Base-by-base conservation (phyloP, 2,113 vertebrate genomes). In the Colistium nudipinnis region DNA sequence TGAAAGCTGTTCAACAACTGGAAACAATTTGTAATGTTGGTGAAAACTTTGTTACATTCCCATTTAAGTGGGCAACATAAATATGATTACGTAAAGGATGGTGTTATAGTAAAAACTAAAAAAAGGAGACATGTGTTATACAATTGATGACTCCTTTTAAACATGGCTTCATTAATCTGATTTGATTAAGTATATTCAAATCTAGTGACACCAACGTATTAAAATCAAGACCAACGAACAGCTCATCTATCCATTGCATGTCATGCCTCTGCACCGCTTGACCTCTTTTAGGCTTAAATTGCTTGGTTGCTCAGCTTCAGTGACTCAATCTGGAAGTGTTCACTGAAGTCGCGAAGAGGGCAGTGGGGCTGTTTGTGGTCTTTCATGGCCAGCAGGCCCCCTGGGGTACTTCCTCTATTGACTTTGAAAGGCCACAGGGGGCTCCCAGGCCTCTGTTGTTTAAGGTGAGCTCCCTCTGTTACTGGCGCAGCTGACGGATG, bases 291-390 rank as follows among this genome's bases (percentile, higher is more conserved):
- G 86, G 75, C 74, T 90, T 93, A 92, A 94, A 94, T 94, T 93
- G 93, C 89, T 85, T 81, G 78, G 84, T 90, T 84, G 88, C 84
- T 88, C 87, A 86, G 90, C 92, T 90, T 90, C 57, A 88, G 91
- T 93, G 91, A 90, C 92, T 92, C 91, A 91, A 91, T 88, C 72
- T 93, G 92, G 91, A 90, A 90, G 92, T 88, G 83, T 94, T 95
- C 92, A 94, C 94, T 94, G 94, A 95, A 93, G 92, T 92, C 93
- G 87, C 90, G 88, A 87, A 70, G 92, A 90, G 91, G 90, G 84
- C 91, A 75, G 25, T 81, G 35, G 92, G 89, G 89, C 89, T 91
- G 93, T 92, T 92, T 92, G 84, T 78, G 74, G 78, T 92, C 91
- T 95, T 95, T 96, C 92, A 94, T 84, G 86, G 45, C 77, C 70